These are phyloP conservation scores for Caloenas nicobarica DNA, from an alignment of 2,113 vertebrate species.

Conservation along the genomic window DNA sequence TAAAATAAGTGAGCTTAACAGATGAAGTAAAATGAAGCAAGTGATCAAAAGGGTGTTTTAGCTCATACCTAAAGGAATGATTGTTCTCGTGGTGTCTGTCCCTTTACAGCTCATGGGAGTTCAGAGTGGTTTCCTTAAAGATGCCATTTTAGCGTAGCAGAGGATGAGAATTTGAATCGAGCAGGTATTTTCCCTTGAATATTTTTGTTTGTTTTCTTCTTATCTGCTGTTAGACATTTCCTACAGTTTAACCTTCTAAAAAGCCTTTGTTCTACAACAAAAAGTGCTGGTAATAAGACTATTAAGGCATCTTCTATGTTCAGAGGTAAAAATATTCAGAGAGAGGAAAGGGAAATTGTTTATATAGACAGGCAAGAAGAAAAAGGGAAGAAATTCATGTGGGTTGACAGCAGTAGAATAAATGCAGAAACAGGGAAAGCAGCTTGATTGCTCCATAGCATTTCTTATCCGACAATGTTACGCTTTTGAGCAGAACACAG, in stretches of 20 bases:
- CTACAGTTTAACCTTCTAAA: background rate
- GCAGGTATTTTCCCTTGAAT: background rate
- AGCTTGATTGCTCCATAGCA: background rate
- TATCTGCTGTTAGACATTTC: background rate
- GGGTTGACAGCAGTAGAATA: background rate
- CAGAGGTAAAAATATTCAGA: background rate
- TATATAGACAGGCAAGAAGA: background rate
- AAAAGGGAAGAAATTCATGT: background rate
- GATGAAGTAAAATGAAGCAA: background rate
- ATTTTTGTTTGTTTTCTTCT: background rate
- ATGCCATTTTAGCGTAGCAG: background rate
- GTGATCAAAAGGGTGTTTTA: background rate
- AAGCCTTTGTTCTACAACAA: background rate
- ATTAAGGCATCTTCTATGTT: background rate
- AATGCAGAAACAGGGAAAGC: background rate
- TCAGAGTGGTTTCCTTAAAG: background rate
- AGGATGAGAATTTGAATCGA: background rate
- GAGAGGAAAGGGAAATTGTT: background rate
- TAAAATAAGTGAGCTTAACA: background rate
- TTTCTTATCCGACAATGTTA: background rate
- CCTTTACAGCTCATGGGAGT: background rate
- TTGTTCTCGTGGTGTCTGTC: background rate
- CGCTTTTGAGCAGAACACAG: background rate
- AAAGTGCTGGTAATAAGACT: background rate
- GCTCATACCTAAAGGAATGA: background rate